These are phyloP conservation scores for Nysson spinosus DNA, from an alignment of 2,888 invertebrate genomes.

Conservation along the genomic window DNA sequence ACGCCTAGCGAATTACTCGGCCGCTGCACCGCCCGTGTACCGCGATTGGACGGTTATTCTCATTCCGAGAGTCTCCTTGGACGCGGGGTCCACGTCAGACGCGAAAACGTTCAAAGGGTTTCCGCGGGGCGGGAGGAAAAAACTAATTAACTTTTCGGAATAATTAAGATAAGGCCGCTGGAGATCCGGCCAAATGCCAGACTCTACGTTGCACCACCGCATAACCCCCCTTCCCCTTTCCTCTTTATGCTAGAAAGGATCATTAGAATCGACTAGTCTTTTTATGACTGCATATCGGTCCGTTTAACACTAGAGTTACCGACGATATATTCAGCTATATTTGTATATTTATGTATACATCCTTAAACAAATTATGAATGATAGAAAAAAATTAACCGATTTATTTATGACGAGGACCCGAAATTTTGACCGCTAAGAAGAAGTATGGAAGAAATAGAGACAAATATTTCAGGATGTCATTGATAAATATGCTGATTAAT, in stretches of 20 bases:
- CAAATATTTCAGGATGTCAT: no score
- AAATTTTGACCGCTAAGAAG: no score
- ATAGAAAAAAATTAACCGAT: no score
- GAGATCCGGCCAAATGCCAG: constrained; percentile 68
- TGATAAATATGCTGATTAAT: no score
- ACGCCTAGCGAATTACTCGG: constrained; percentile 62
- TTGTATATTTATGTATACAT: no score
- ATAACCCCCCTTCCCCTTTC: constrained; percentile 44
- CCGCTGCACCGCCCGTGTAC: constrained; percentile 51
- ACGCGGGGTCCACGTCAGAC: constrained; percentile 65
- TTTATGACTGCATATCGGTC: constrained; percentile 60
- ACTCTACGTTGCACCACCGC: constrained; percentile 49
- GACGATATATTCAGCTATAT: no score
- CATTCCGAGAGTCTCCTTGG: constrained; percentile 65
- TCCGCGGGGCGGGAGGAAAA: constrained; percentile 65
- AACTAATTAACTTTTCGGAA: constrained; percentile 75
- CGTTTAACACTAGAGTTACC: no score
- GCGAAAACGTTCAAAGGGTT: constrained; percentile 69
- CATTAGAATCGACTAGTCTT: constrained; percentile 31
- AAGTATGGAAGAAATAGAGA: no score
- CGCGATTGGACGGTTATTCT: constrained; percentile 67
- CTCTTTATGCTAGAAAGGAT: constrained; percentile 32
- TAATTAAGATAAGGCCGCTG: constrained; percentile 73
- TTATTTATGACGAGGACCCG: no score
- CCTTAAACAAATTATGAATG: no score